Conservation (phyloP, 1,140 invertebrate genomes). For the Cydia splendana region DNA sequence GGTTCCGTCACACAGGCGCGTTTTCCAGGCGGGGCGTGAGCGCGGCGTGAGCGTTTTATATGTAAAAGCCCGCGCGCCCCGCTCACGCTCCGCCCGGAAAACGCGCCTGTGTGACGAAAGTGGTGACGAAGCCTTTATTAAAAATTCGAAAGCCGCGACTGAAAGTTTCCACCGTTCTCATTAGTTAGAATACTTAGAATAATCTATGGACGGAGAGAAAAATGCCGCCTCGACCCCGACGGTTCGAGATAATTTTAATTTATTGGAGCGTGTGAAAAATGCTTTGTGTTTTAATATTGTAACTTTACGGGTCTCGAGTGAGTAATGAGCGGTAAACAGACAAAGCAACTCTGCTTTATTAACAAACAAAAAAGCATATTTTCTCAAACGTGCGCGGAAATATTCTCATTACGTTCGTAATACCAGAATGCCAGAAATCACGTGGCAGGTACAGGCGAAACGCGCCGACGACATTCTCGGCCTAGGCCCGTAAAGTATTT, state of each 20-base stretch:
- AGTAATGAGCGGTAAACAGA: neutral
- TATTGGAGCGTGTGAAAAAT: slow-evolving; percentile 16
- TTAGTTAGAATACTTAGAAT: slow-evolving; percentile 11
- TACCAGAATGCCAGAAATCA: no score
- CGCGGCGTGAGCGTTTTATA: no score
- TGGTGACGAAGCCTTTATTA: no score
- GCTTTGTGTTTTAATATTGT: slow-evolving; percentile 5
- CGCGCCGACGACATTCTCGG: no score
- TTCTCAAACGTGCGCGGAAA: neutral
- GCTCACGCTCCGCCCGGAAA: no score
- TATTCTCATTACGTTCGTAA: no score
- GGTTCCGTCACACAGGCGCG: no score
- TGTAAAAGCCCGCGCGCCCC: no score
- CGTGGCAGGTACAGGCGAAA: no score
- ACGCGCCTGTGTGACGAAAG: no score
- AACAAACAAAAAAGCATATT: neutral
- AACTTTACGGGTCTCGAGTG: neutral
- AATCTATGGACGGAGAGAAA: neutral
- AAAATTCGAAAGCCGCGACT: neutral
- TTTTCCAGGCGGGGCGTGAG: no score
- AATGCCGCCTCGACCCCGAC: neutral
- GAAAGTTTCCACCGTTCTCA: neutral
- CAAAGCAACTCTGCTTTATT: neutral
- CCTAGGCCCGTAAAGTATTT: no score
- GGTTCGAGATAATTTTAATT: slow-evolving; percentile 7